A percentile compares a stretch with the other conserved stretches of the same genome.
phyloP scores from a whole-genome alignment of 2,888 invertebrate species.

The Chesias legatella region DNA sequence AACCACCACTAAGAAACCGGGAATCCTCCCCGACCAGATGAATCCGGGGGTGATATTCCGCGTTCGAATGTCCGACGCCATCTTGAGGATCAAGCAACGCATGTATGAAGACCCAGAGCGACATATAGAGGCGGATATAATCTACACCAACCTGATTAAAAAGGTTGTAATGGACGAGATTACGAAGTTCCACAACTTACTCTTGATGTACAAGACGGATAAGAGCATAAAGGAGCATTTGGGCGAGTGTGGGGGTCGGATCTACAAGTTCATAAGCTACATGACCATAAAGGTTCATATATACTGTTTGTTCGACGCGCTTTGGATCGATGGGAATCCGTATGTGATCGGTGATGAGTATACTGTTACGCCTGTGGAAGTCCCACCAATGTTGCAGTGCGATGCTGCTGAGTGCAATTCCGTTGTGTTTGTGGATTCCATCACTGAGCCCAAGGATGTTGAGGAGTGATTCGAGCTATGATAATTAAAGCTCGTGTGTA shows the following conservation, averaged over 20 bases:
- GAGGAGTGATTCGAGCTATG: constrained; percentile 47
- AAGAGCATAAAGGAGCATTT: constrained; percentile 70
- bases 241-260: constrained; percentile 69
- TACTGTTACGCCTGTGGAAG: constrained; percentile 68
- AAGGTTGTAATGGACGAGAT: constrained; percentile 74
- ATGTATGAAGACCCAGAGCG: constrained; percentile 73
- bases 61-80: constrained; percentile 72
- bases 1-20: constrained; percentile 56
- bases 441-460: constrained; percentile 68
- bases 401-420: constrained; percentile 72
- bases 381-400: constrained; percentile 68
- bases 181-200: constrained; percentile 66
- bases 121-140: constrained; percentile 71
- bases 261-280: constrained; percentile 72
- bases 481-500: background rate
- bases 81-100: constrained; percentile 65
- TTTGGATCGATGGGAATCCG: constrained; percentile 74
- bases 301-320: constrained; percentile 67
- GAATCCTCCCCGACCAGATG: constrained; percentile 69
- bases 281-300: constrained; percentile 75
- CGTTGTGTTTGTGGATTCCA: constrained; percentile 67
- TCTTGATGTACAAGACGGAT: constrained; percentile 71
- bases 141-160: constrained; percentile 70
- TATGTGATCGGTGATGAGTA: constrained; percentile 74
- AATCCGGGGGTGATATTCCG: constrained; percentile 71